Conservation (phyloP, 2,888 invertebrate species). For the Scaptomyza cyrtandrae region DNA sequence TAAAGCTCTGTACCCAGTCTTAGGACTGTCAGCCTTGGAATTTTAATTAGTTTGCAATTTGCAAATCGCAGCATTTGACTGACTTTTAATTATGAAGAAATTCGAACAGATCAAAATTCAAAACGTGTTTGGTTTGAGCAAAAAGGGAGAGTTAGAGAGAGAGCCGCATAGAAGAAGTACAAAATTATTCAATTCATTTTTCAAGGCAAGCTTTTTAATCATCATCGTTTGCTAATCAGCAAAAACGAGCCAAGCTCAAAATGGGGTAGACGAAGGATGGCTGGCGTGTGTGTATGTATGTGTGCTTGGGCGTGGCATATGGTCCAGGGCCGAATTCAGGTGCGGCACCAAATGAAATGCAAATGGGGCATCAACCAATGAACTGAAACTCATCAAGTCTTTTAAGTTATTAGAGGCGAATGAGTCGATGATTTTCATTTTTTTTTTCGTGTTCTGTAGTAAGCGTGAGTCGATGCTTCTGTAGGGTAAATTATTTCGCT, state of each 20-base stretch:
- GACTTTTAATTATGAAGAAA: conserved; percentile 68
- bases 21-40: conserved; percentile 34
- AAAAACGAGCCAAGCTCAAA: conserved; percentile 9
- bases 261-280: not conserved
- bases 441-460: not conserved
- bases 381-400: conserved; percentile 43
- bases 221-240: conserved; percentile 70
- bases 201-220: conserved; percentile 54
- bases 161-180: conserved; percentile 3
- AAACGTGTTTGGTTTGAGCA: conserved; percentile 28
- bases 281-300: not conserved
- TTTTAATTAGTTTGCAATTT: conserved; percentile 71
- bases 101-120: conserved; percentile 64
- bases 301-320: not conserved
- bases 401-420: conserved; percentile 56
- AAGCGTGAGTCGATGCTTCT: conserved; percentile 51
- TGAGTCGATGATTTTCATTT: conserved; percentile 48
- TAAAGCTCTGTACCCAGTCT: not conserved
- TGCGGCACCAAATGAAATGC: conserved; percentile 47
- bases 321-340: not conserved
- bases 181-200: conserved; percentile 37
- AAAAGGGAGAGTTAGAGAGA: not conserved
- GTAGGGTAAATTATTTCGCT: conserved; percentile 6
- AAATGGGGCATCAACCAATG: conserved; percentile 51
- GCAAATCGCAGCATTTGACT: conserved; percentile 72